Evolutionary conservation across 2,888 invertebrate genomes (phyloP).

Genomic region (Rotaria sp.): DNA sequence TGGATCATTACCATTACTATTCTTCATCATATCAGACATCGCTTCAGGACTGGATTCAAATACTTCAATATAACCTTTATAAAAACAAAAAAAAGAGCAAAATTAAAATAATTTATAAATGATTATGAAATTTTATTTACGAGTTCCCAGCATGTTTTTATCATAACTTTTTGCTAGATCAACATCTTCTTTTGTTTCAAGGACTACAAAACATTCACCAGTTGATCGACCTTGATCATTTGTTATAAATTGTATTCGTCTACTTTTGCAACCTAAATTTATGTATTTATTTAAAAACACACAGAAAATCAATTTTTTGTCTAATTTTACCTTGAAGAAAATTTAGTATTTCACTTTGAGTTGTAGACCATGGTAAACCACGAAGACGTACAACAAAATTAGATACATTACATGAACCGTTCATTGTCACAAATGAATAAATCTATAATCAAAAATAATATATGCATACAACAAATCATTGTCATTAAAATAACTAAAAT

Average conservation of each 20-base stretch:
- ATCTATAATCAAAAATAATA: not conserved
- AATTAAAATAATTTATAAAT: not conserved
- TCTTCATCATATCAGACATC: constrained; percentile 81
- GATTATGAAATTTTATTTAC: constrained; percentile 40
- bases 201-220: constrained; percentile 81
- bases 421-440: not conserved
- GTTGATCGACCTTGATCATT: constrained; percentile 66
- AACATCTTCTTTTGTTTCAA: constrained; percentile 69
- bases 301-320: too few species aligned
- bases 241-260: not conserved
- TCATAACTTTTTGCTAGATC: constrained; percentile 72
- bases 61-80: constrained; percentile 59
- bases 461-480: too few species aligned
- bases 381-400: not conserved
- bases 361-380: not conserved
- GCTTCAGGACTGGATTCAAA: constrained; percentile 77
- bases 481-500: too few species aligned
- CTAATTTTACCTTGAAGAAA: not conserved
- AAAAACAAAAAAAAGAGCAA: not conserved
- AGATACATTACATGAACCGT: not conserved
- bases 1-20: constrained; percentile 56
- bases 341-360: not conserved
- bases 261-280: not conserved
- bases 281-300: too few species aligned
- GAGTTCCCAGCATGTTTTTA: constrained; percentile 72